A percentile compares a stretch with the other conserved stretches of the same genome.
These are phyloP conservation scores for Falco naumanni DNA, from an alignment of 2,797 vertebrate genomes.

Conservation along the genomic window DNA sequence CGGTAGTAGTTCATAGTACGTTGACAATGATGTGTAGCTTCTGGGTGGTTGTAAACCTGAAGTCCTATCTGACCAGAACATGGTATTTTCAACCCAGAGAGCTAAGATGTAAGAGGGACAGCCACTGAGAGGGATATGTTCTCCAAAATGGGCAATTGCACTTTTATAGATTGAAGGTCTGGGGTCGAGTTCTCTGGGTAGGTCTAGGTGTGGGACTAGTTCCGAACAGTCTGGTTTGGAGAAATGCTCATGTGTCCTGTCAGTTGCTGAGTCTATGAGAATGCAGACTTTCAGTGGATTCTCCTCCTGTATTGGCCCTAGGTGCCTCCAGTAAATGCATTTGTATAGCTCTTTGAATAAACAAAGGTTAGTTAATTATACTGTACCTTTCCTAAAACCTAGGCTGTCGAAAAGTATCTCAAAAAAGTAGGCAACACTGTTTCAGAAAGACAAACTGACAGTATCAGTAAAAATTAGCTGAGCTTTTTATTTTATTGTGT, in stretches of 20 bases:
- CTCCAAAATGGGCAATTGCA: not conserved
- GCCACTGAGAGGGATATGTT: not conserved
- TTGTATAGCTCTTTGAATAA: not conserved
- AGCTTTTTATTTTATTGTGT: constrained; percentile 27
- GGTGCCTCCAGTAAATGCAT: not conserved
- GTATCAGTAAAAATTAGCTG: not conserved
- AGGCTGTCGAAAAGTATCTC: not conserved
- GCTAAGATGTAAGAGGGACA: not conserved
- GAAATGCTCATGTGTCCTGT: fast-evolving
- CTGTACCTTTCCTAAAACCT: not conserved
- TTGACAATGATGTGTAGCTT: not conserved
- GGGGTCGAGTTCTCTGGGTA: not conserved
- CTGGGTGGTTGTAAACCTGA: not conserved
- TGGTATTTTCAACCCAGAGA: not conserved
- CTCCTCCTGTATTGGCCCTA: not conserved
- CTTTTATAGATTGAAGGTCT: not conserved
- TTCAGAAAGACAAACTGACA: not conserved
- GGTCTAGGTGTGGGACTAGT: not conserved
- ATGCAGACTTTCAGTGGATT: not conserved
- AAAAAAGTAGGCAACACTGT: not conserved
- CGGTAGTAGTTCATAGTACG: not conserved
- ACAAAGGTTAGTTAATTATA: not conserved
- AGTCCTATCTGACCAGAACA: not conserved
- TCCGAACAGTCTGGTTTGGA: not conserved
- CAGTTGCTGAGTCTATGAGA: not conserved